Evolutionary conservation across 2,797 vertebrate species (phyloP).

Genomic region (Pseudochaenichthys georgianus): DNA sequence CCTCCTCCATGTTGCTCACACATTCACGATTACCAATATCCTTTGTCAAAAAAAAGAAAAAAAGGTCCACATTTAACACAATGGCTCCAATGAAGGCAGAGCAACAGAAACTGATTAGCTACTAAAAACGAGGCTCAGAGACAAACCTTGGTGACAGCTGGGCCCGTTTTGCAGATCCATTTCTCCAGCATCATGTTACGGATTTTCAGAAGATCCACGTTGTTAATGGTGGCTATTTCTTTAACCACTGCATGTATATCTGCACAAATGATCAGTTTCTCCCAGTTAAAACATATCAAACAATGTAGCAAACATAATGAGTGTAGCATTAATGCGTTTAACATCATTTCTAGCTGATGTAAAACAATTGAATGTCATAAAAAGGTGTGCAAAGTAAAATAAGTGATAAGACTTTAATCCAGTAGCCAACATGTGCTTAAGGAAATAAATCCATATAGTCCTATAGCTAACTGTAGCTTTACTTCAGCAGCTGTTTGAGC

Average conservation of each 20-base stretch:
- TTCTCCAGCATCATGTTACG: conserved; percentile 91
- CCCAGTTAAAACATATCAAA: not conserved
- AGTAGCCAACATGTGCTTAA: not conserved
- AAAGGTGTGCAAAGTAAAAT: not conserved
- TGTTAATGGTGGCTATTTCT: conserved; percentile 92
- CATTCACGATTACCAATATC: conserved; percentile 81
- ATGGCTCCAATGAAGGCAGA: not conserved
- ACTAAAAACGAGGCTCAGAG: not conserved
- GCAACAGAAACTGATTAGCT: not conserved
- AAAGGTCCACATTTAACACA: not conserved
- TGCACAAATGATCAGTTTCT: conserved; percentile 57
- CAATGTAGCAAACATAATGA: not conserved
- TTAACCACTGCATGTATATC: conserved; percentile 91
- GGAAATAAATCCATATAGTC: not conserved
- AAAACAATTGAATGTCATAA: not conserved
- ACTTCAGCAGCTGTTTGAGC: not conserved
- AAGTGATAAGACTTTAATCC: not conserved
- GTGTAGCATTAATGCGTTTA: not conserved
- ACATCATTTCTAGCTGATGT: not conserved
- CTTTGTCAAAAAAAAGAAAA: conserved; percentile 58
- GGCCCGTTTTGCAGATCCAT: conserved; percentile 90
- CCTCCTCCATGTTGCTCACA: conserved; percentile 86
- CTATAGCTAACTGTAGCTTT: not conserved
- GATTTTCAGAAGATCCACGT: conserved; percentile 91
- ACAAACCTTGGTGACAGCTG: conserved; percentile 83